Percentiles rank a stretch among this genome's conserved stretches.
Conservation (phyloP, 2,113 vertebrate genomes). For the Spizaetus ornatus region DNA sequence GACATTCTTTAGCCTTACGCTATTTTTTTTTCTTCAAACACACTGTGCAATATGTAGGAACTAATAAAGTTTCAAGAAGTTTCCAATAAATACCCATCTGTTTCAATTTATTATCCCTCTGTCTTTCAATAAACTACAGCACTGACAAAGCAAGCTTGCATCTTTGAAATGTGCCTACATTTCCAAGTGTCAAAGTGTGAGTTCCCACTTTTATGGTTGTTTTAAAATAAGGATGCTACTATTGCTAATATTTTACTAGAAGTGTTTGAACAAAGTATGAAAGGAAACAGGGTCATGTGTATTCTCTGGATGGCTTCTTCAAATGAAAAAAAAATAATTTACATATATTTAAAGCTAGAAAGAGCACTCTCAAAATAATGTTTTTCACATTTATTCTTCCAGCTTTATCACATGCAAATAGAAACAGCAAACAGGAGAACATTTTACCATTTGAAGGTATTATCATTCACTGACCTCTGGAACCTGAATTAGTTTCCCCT, state of each 20-base stretch:
- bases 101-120: not conserved
- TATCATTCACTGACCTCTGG: not conserved
- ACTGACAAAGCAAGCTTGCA: not conserved
- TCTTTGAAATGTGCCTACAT: not conserved
- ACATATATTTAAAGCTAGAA: not conserved
- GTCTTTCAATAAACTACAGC: not conserved
- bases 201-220: not conserved
- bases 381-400: not conserved
- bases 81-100: not conserved
- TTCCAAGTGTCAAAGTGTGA: not conserved
- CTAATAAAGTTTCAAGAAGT: not conserved
- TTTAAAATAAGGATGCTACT: not conserved
- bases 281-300: not conserved
- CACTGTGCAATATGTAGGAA: not conserved
- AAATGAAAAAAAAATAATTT: not conserved
- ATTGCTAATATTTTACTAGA: not conserved
- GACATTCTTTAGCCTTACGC: not conserved
- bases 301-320: not conserved
- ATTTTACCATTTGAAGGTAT: not conserved
- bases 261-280: not conserved
- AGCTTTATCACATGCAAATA: not conserved
- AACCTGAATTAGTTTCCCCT: not conserved
- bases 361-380: not conserved
- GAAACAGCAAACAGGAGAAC: not conserved
- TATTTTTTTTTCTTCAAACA: not conserved